Conservation (phyloP, 2,113 vertebrate species). For the Tyto alba region DNA sequence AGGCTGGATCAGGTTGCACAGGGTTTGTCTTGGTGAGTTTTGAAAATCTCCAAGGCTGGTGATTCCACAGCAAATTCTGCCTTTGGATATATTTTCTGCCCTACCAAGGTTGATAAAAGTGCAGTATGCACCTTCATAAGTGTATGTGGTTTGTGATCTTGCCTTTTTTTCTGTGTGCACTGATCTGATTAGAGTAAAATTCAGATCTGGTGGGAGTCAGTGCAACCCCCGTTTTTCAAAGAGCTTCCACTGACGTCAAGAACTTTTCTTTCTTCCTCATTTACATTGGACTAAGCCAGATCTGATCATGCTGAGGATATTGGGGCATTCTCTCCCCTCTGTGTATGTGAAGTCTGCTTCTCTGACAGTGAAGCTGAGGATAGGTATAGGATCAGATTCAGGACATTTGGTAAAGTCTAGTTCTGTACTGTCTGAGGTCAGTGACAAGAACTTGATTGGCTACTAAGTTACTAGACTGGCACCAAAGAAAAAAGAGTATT, state of each 20-base stretch:
- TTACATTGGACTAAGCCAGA: neutral
- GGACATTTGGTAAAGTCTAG: neutral
- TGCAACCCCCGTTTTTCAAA: neutral
- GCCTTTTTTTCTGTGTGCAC: neutral
- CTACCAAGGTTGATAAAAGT: neutral
- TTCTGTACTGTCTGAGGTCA: neutral
- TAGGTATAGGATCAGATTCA: neutral
- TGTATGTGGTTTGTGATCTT: neutral
- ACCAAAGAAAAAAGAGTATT: neutral
- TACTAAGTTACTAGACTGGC: neutral
- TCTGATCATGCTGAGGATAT: neutral
- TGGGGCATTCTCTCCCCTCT: neutral
- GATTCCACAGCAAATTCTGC: neutral
- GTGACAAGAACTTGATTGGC: neutral
- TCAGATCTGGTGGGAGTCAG: neutral
- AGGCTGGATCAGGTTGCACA: neutral
- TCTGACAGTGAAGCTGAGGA: neutral
- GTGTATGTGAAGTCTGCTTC: neutral
- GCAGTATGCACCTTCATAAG: neutral
- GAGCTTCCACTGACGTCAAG: neutral
- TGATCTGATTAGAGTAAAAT: neutral
- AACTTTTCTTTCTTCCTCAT: neutral
- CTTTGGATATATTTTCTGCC: neutral
- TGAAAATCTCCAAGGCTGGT: neutral
- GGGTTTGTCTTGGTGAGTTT: neutral